Evolutionary conservation across 1,140 invertebrate species (phyloP).

Genomic region (Drosophila jambulina): DNA sequence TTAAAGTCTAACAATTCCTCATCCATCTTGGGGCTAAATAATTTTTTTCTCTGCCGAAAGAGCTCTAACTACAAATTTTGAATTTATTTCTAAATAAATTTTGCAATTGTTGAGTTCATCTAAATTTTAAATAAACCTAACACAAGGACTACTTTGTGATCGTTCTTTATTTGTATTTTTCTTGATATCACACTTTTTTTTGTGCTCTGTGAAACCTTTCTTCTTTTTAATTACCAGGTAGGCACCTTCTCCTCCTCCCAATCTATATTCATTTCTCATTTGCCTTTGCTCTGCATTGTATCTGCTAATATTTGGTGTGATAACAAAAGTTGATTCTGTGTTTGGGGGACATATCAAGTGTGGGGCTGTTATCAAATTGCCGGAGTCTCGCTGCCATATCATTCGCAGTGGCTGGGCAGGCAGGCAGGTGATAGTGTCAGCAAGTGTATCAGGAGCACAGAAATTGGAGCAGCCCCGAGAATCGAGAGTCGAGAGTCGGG

Average conservation of each 20-base stretch:
- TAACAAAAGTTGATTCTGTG: constrained; percentile 31
- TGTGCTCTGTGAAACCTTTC: not conserved
- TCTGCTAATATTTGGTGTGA: constrained; percentile 46
- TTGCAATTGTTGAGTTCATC: too few species aligned
- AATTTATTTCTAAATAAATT: not conserved
- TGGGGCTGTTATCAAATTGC: constrained; percentile 39
- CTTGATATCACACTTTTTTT: not conserved
- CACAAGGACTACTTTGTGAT: not conserved
- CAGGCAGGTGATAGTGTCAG: constrained; percentile 77
- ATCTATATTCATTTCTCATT: not conserved
- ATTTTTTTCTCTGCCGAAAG: not conserved
- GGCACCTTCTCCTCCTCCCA: not conserved
- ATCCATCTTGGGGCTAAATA: not conserved
- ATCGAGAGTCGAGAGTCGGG: not conserved
- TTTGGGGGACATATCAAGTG: constrained; percentile 45
- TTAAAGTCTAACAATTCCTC: not conserved
- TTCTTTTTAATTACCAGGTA: not conserved
- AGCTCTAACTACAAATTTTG: not conserved
- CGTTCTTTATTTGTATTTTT: not conserved
- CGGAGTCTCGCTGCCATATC: constrained; percentile 33
- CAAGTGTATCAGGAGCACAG: constrained; percentile 71
- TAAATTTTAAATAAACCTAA: not conserved
- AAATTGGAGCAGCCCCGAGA: constrained; percentile 62
- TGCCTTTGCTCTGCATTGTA: not conserved
- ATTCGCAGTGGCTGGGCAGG: constrained; percentile 52